Evolutionary conservation across 2,888 invertebrate genomes (phyloP), one percentile per base, ranked within the genome.

Genomic region (Eilema depressum): DNA sequence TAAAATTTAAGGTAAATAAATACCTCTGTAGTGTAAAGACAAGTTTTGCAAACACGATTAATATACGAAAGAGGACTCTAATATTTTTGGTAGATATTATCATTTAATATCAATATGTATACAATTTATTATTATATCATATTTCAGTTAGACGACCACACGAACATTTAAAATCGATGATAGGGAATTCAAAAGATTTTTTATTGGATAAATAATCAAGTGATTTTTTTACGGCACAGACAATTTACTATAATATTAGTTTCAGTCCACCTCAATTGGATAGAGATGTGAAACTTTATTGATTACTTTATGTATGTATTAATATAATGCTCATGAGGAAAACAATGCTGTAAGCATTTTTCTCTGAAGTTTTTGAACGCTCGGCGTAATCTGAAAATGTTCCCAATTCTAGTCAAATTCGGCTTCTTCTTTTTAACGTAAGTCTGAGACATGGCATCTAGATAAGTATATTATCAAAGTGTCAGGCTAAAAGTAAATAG

Each of bases 401-500:
- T 53, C n/a, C n/a, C n/a, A n/a, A 53, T 53, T 53, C 53, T 53
- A 53, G 53, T 53, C 53, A 53, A 53, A n/a, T 53, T 53, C 20
- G 53, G 53, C 2, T 10, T n/a, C 53, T 53, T 8, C 14, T 53
- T n/a, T 20, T 53, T 53, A n/a, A 53, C 20, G n/a, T n/a, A 53
- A 47, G 20, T 47, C 47, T 47, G 17, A 47, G 47, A 20, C 47
- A 20, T 47, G 53, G 20, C n/a, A 53, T n/a, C 53, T 53, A 53
- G 53, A 53, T 53, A n/a, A 20, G 41, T 41, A 4, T 41, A 41
- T 30, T 30, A 30, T 30, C 30, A 30, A 30, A 30, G n/a, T n/a
- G n/a, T n/a, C n/a, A n/a, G n/a, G n/a, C n/a, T n/a, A n/a, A n/a
- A n/a, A n/a, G n/a, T n/a, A n/a, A n/a, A n/a, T n/a, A n/a, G n/a